Evolutionary conservation across 2,888 invertebrate species (phyloP).

Genomic region (Bombylius discolor): DNA sequence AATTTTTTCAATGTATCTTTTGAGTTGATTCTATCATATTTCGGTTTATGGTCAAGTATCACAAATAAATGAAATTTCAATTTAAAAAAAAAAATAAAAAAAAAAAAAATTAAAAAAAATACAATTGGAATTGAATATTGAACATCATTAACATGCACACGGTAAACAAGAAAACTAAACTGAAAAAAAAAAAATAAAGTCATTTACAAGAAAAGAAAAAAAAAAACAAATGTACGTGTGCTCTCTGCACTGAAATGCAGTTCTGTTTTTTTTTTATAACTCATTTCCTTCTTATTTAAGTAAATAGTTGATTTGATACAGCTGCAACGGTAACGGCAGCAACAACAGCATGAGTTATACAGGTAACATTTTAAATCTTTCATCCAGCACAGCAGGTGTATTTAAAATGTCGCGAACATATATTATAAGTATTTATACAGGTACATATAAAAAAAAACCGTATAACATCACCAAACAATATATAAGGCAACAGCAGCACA

Average conservation of each 20-base stretch:
- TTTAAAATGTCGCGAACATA: slow-evolving; percentile 7
- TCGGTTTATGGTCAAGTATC: too few relatives aligned
- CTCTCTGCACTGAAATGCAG: too few relatives aligned
- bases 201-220: too few relatives aligned
- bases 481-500: too few relatives aligned
- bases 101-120: neutral
- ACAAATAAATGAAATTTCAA: slow-evolving; percentile 1
- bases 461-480: too few relatives aligned
- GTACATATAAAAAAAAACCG: neutral
- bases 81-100: neutral
- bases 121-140: neutral
- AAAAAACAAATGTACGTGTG: too few relatives aligned
- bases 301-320: neutral
- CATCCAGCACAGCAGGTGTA: slow-evolving; percentile 12
- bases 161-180: too few relatives aligned
- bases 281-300: too few relatives aligned
- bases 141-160: slow-evolving; percentile 5
- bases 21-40: too few relatives aligned
- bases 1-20: too few relatives aligned
- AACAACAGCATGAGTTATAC: neutral
- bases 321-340: neutral
- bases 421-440: neutral
- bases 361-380: slow-evolving; percentile 7
- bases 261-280: too few relatives aligned
- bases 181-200: too few relatives aligned